These are phyloP conservation scores for Xerus inauris DNA, from an alignment of 2,113 vertebrate species.

Conservation along the genomic window DNA sequence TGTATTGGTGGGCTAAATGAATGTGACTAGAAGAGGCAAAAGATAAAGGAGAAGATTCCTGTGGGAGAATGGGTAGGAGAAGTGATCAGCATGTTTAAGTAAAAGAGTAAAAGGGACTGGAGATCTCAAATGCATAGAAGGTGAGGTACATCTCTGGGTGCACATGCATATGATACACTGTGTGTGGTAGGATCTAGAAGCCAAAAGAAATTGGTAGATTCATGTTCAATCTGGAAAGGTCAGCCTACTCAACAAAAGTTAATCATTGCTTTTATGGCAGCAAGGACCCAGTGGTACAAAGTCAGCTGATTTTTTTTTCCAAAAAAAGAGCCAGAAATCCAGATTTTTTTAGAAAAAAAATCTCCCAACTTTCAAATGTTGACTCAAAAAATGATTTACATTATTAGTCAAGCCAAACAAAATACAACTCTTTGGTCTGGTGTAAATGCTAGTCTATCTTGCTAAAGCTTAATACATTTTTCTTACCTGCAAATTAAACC, in stretches of 20 bases:
- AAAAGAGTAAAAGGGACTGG: not conserved
- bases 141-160: not conserved
- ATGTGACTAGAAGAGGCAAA: not conserved
- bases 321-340: not conserved
- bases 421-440: not conserved
- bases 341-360: not conserved
- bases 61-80: not conserved
- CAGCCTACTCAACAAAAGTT: not conserved
- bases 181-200: not conserved
- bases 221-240: not conserved
- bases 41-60: not conserved
- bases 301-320: not conserved
- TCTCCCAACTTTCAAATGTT: slow-evolving; percentile 6
- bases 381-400: slow-evolving; percentile 11
- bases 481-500: not conserved
- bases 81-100: not conserved
- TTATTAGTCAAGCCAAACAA: not conserved
- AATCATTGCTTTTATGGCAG: not conserved
- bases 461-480: not conserved
- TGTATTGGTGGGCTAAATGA: not conserved
- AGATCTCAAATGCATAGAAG: not conserved
- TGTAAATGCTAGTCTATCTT: not conserved
- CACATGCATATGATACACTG: not conserved
- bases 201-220: not conserved
- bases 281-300: not conserved